Percentiles rank a stretch among this genome's conserved stretches.
phyloP scores from a whole-genome alignment of 2,888 invertebrate species.

The Heliconius sara region DNA sequence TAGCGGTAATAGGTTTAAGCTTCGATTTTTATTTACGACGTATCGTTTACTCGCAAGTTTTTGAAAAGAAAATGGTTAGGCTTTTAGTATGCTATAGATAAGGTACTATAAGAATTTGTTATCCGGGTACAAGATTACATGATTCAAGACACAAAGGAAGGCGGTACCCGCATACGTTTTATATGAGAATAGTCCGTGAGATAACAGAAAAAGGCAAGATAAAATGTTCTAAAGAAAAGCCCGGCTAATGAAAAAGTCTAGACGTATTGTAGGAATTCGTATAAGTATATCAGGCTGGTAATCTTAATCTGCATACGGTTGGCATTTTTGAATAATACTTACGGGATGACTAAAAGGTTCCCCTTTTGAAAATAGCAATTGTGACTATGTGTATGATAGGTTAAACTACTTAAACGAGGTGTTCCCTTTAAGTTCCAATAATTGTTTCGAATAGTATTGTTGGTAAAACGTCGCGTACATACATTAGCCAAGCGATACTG shows the following conservation, averaged over 20 bases:
- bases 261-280: slow-evolving; percentile 57
- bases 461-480: background rate
- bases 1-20: slow-evolving; percentile 34
- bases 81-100: background rate
- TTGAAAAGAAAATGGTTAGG: background rate
- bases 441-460: background rate
- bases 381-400: no score
- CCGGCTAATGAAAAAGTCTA: slow-evolving; percentile 65
- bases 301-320: background rate
- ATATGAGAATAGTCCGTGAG: slow-evolving; percentile 16
- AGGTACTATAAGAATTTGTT: slow-evolving; percentile 13
- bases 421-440: background rate
- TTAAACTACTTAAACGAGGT: background rate
- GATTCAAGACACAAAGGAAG: background rate
- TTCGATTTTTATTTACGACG: slow-evolving; percentile 28
- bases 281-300: slow-evolving; percentile 21
- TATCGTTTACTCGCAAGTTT: background rate
- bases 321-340: background rate
- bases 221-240: slow-evolving; percentile 33
- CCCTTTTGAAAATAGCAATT: no score
- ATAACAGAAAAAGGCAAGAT: slow-evolving; percentile 26
- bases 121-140: slow-evolving; percentile 2
- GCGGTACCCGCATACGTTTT: slow-evolving; percentile 9
- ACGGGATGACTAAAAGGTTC: background rate
- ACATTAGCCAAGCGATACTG: background rate